These are phyloP conservation scores for Atlantisia rogersi DNA, from an alignment of 2,113 vertebrate genomes.

Conservation along the genomic window DNA sequence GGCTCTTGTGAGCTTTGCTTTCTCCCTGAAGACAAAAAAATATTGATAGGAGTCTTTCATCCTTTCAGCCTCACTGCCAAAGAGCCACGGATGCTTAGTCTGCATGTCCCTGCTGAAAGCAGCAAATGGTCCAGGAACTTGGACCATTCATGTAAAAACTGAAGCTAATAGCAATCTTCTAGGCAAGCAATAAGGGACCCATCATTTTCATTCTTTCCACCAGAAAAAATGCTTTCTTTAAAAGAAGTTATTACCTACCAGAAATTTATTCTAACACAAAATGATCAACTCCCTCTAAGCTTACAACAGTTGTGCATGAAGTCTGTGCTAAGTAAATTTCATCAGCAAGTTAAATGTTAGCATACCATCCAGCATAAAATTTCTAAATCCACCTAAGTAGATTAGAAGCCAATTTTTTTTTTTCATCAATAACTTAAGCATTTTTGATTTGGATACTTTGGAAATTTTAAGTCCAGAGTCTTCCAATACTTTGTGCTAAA, in stretches of 20 bases:
- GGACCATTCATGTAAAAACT: slow-evolving; percentile 19
- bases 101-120: slow-evolving; percentile 32
- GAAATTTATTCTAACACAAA: background rate
- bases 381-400: background rate
- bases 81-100: background rate
- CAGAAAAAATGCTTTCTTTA: background rate
- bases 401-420: background rate
- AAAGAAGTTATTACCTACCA: background rate
- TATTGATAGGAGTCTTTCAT: slow-evolving; percentile 24
- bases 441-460: background rate
- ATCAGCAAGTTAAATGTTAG: background rate
- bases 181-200: background rate
- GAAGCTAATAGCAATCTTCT: slow-evolving; percentile 23
- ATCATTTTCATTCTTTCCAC: background rate
- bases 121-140: slow-evolving; percentile 37
- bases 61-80: slow-evolving; percentile 8
- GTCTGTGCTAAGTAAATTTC: background rate
- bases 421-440: background rate
- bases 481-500: background rate
- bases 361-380: background rate
- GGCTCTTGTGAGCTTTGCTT: background rate
- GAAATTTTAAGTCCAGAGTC: background rate
- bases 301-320: background rate
- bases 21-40: background rate
- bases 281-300: background rate